These are phyloP conservation scores for Rhodeus uyekii DNA, from an alignment of 2,797 vertebrate species.

Conservation along the genomic window DNA sequence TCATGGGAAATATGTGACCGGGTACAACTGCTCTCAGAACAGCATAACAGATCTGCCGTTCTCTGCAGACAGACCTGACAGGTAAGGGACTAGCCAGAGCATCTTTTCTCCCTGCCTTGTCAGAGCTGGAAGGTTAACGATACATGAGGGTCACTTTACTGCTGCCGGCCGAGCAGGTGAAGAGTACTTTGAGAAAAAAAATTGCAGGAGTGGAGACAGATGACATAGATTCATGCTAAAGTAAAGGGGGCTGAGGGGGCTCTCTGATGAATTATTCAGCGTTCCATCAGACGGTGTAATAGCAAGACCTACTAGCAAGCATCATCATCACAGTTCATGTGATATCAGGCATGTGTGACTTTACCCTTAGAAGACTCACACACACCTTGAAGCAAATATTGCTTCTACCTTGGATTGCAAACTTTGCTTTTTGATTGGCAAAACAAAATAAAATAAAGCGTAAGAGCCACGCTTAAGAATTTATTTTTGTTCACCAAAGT, in stretches of 20 bases:
- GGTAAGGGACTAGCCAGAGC: not conserved
- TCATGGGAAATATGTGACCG: not conserved
- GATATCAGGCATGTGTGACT: not conserved
- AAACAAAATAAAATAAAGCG: not conserved
- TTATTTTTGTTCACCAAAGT: too few species aligned
- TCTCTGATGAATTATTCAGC: constrained; percentile 39
- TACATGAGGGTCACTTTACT: constrained; percentile 13
- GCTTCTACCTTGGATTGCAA: not conserved
- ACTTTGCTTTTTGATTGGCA: not conserved
- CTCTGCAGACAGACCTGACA: constrained; percentile 5
- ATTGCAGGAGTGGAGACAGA: constrained; percentile 3
- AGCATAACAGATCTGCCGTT: not conserved
- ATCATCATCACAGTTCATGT: constrained; percentile 7
- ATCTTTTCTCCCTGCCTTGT: constrained; percentile 14
- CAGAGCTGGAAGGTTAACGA: constrained; percentile 5
- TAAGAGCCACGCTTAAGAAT: too few species aligned
- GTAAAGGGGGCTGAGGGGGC: not conserved
- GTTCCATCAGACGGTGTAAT: constrained; percentile 19
- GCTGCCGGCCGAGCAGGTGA: not conserved
- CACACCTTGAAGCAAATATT: not conserved
- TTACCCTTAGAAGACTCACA: not conserved
- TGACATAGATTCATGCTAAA: constrained; percentile 14
- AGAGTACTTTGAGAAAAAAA: constrained; percentile 3
- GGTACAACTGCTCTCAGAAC: constrained; percentile 22
- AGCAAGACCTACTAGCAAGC: not conserved